These are phyloP conservation scores for Malthinus seriepunctatus DNA, from an alignment of 2,888 invertebrate species.

Conservation along the genomic window DNA sequence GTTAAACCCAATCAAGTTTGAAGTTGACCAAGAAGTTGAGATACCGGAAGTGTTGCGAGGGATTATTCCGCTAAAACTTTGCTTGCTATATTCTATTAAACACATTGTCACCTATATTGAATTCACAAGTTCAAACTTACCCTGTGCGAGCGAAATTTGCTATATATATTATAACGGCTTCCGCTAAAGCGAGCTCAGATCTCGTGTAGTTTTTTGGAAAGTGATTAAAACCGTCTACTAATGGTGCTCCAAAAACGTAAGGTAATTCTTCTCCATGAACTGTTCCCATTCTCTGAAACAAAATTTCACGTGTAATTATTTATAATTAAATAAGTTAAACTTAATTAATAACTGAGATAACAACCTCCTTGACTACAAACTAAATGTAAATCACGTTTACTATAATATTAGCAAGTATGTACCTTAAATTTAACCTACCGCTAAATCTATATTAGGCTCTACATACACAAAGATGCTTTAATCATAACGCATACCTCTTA, in stretches of 20 bases:
- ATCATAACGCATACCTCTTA: too few species aligned
- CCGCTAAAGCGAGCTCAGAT: slow-evolving; percentile 82
- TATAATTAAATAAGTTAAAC: too few species aligned
- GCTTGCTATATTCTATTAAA: slow-evolving; percentile 8
- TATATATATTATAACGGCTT: slow-evolving; percentile 85
- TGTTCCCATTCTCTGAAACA: slow-evolving; percentile 80
- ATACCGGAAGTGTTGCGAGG: slow-evolving; percentile 7
- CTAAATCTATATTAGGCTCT: too few species aligned
- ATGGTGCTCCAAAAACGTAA: slow-evolving; percentile 88
- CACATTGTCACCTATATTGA: slow-evolving; percentile 19
- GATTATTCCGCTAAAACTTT: slow-evolving; percentile 16
- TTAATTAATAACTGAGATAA: too few species aligned
- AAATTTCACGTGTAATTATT: too few species aligned
- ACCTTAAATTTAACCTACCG: too few species aligned
- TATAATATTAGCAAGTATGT: too few species aligned
- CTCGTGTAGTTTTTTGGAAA: slow-evolving; percentile 88
- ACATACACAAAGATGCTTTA: too few species aligned
- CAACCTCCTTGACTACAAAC: too few species aligned
- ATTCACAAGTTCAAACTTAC: slow-evolving; percentile 61
- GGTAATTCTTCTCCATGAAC: slow-evolving; percentile 92
- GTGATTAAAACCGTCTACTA: slow-evolving; percentile 80
- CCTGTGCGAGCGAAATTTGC: slow-evolving; percentile 88
- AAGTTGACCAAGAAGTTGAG: slow-evolving; percentile 24
- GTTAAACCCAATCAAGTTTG: slow-evolving; percentile 23
- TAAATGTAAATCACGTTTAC: too few species aligned